Conservation (phyloP, 2,888 invertebrate genomes). For the Chironomus riparius region DNA sequence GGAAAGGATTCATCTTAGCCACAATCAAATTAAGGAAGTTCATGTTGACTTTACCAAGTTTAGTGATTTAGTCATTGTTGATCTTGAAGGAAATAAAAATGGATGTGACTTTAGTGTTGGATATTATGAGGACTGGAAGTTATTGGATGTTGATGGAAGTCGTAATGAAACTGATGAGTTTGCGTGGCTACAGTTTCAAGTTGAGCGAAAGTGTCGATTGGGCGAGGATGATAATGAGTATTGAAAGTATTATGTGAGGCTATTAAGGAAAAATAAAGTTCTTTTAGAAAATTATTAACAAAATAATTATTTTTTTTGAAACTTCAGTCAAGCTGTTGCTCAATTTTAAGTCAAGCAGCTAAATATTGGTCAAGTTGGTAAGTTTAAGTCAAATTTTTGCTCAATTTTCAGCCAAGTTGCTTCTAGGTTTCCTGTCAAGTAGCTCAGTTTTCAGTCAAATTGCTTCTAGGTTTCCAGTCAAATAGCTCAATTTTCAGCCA, state of each 20-base stretch:
- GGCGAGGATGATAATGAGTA: not conserved
- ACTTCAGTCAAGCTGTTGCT: too few relatives aligned
- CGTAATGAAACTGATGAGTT: not conserved
- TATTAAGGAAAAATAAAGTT: too few relatives aligned
- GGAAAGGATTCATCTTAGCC: not conserved
- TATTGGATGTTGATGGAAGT: conserved; percentile 32
- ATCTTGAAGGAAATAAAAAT: not conserved
- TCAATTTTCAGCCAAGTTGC: too few relatives aligned
- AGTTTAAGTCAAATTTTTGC: too few relatives aligned
- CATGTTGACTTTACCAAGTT: not conserved
- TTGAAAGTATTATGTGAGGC: not conserved
- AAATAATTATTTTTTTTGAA: too few relatives aligned
- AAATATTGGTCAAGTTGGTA: too few relatives aligned
- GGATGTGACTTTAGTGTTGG: not conserved
- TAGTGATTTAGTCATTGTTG: not conserved
- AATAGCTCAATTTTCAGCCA: too few relatives aligned
- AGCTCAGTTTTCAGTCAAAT: too few relatives aligned
- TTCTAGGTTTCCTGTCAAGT: too few relatives aligned
- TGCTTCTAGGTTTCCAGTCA: too few relatives aligned
- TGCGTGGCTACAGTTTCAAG: not conserved
- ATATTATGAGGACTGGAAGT: not conserved
- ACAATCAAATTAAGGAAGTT: not conserved
- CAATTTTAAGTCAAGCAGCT: too few relatives aligned
- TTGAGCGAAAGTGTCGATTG: not conserved
- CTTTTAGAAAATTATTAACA: too few relatives aligned